Evolutionary conservation across 2,797 vertebrate species (phyloP).

Genomic region (Tarsius wallacei): DNA sequence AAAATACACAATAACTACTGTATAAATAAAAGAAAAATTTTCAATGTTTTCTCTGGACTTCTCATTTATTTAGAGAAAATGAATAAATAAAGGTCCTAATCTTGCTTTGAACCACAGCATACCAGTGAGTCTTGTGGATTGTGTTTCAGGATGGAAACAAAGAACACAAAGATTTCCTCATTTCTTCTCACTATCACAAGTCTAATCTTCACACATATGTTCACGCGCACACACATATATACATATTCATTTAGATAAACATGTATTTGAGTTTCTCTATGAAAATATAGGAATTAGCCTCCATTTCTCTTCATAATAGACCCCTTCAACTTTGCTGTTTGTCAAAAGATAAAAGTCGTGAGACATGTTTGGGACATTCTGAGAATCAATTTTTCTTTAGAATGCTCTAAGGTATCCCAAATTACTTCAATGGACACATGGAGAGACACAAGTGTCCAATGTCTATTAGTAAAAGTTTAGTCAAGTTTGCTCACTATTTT

Average conservation of each 20-base stretch:
- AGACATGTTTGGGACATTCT: not conserved
- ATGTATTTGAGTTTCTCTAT: not conserved
- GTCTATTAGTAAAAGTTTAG: not conserved
- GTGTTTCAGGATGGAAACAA: not conserved
- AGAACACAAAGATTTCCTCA: not conserved
- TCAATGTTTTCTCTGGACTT: not conserved
- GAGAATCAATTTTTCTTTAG: not conserved
- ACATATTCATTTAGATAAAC: not conserved
- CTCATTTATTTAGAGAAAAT: constrained; percentile 34
- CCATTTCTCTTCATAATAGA: not conserved
- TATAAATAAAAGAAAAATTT: not conserved
- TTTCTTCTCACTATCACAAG: not conserved
- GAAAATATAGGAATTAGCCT: not conserved
- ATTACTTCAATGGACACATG: not conserved
- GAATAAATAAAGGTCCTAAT: constrained; percentile 9
- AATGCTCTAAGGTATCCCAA: not conserved
- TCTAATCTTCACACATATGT: not conserved
- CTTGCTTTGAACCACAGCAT: not conserved
- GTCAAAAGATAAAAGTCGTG: not conserved
- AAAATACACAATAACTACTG: not conserved
- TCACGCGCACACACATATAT: not conserved
- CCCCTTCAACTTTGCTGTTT: not conserved
- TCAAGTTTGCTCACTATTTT: not conserved
- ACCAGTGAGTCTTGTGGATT: not conserved
- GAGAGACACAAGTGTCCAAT: not conserved